Base-by-base conservation (phyloP, 2,888 invertebrate species). In the Polylopha cassiicola region DNA sequence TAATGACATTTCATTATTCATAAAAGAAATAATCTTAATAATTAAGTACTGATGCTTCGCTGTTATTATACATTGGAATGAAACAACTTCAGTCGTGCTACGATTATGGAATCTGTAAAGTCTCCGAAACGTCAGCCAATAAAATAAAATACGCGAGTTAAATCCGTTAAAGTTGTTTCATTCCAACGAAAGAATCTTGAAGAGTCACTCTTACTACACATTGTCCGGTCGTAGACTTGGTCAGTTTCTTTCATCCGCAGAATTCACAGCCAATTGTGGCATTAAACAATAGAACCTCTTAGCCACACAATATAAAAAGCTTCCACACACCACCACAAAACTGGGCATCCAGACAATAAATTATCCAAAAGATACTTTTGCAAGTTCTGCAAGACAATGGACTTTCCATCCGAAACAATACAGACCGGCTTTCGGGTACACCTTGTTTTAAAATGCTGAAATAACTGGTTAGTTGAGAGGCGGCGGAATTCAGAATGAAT, bases 271-370 rank as follows among this genome's bases (percentile, higher is more conserved):
- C 71, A 82, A 82, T 82, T 82, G 80, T 76, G 70, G 67, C 73
- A 82, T 84, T 82, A 84, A 84, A 84, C 84, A 84, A 84, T 84
- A 81, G 84, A 78, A 78, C 73, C 84, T 82, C 80, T 82, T 78
- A 78, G 74, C 72, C 64, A 65, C 61, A 70, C 65, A 65, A 72
- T 68, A 72, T 75, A 65, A 45, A 51, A 51, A 54, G 55, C 28
- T 48, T 51, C 51, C 58, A 57, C 61, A 55, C 51, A 54, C 54
- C 55, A 58, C 56, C 53, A 51, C 52, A 49, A 55, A 57, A 56
- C 58, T 57, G 54, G 50, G 48, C 51, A 51, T 55, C 50, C 53
- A 55, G 55, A 58, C 58, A 54, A 59, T 55, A 53, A 58, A 53
- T 53, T 59, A 53, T 49, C 46, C 51, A 54, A 53, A 54, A 60